phyloP scores from a whole-genome alignment of 2,888 invertebrate genomes.

The Conus canariensis region DNA sequence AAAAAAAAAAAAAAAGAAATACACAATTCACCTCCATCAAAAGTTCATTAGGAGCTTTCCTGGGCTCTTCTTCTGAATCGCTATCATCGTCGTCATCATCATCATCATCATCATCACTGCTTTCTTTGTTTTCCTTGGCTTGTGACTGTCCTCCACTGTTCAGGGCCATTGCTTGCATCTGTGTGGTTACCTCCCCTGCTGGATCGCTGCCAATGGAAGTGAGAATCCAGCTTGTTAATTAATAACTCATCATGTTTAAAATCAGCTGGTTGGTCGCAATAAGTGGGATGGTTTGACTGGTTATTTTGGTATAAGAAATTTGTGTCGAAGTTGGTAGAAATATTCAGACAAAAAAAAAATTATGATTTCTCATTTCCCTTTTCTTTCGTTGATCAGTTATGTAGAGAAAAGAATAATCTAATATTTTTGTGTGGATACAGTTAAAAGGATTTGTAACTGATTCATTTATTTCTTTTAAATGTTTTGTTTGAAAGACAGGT shows the following conservation, averaged over 20 bases:
- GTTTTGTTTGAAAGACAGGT: too few relatives aligned
- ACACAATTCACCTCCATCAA: slow-evolving; percentile 65
- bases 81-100: slow-evolving; percentile 55
- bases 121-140: slow-evolving; percentile 36
- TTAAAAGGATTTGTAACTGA: too few relatives aligned
- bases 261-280: too few relatives aligned
- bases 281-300: too few relatives aligned
- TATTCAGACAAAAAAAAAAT: too few relatives aligned
- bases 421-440: too few relatives aligned
- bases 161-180: slow-evolving; percentile 18
- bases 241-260: not conserved
- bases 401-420: too few relatives aligned
- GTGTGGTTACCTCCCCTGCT: slow-evolving; percentile 40
- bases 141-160: not conserved
- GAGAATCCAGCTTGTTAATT: not conserved
- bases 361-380: too few relatives aligned
- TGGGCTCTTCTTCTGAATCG: slow-evolving; percentile 53
- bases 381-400: too few relatives aligned
- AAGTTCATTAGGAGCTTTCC: slow-evolving; percentile 69
- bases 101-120: slow-evolving; percentile 48
- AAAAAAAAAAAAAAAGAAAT: not conserved
- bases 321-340: too few relatives aligned
- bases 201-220: not conserved
- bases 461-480: too few relatives aligned
- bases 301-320: too few relatives aligned